These are phyloP conservation scores for Diacarnus erythraeanus DNA, from an alignment of 37 sponge, comb jelly and placozoan genomes.

Conservation along the genomic window DNA sequence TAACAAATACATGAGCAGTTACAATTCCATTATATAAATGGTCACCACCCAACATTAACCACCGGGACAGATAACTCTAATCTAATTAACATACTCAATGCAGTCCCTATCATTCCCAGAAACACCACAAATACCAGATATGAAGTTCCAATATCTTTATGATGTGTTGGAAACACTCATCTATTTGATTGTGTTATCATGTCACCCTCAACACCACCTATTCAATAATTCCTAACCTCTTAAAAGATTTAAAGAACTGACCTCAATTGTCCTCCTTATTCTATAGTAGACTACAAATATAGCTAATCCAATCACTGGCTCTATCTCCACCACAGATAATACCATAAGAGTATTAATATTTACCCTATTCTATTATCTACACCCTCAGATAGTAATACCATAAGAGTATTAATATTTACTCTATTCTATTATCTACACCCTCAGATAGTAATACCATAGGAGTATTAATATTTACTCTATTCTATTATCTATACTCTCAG, in stretches of 20 bases:
- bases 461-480: constrained; percentile 67
- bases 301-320: constrained; percentile 66
- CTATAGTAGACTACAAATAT: constrained; percentile 73
- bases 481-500: constrained; percentile 45
- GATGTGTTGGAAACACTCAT: constrained; percentile 85
- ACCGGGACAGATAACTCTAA: constrained; percentile 76
- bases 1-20: constrained; percentile 79
- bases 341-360: constrained; percentile 72
- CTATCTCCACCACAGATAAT: constrained; percentile 69
- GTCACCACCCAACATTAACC: constrained; percentile 76
- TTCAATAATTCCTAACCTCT: constrained; percentile 31
- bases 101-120: constrained; percentile 72
- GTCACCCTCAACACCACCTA: not conserved
- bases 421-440: constrained; percentile 47
- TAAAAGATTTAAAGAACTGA: constrained; percentile 57
- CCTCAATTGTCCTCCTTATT: constrained; percentile 51
- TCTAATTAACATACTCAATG: constrained; percentile 76
- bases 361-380: constrained; percentile 57
- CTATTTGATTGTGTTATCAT: constrained; percentile 54
- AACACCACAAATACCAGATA: constrained; percentile 81
- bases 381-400: constrained; percentile 44
- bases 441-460: no score
- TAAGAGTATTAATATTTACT: constrained; percentile 70
- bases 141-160: constrained; percentile 83
- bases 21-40: constrained; percentile 87